These are phyloP conservation scores for Zaprionus kolodkinae DNA, from an alignment of 1,140 invertebrate genomes.

Conservation along the genomic window DNA sequence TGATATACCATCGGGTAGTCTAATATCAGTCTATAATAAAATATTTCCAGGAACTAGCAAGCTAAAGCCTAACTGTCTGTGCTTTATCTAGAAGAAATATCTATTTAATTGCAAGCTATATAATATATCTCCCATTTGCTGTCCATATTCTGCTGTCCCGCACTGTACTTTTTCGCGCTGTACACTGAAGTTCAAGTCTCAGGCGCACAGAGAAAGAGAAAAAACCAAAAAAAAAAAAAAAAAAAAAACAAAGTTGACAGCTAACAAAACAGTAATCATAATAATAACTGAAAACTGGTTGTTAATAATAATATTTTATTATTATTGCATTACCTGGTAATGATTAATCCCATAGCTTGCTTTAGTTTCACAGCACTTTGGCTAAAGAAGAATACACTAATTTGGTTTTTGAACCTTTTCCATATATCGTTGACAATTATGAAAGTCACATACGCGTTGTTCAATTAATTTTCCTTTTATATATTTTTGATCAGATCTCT, in stretches of 20 bases:
- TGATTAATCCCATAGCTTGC: conserved; percentile 66
- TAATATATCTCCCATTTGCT: no score
- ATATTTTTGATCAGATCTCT: not conserved
- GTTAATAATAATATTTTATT: conserved; percentile 78
- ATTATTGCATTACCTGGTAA: conserved; percentile 79
- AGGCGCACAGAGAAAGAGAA: conserved; percentile 29
- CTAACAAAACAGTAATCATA: conserved; percentile 57
- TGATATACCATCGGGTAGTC: not conserved
- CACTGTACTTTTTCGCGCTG: conserved; percentile 47
- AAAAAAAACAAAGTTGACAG: conserved; percentile 43
- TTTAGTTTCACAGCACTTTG: conserved; percentile 52
- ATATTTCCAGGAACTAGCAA: not conserved
- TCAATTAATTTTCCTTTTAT: not conserved
- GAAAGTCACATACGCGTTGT: not conserved
- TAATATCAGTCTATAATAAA: not conserved
- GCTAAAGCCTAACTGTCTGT: not conserved
- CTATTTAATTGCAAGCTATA: no score
- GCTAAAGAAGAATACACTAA: not conserved
- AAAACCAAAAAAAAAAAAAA: conserved; percentile 23
- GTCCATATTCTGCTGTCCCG: conserved; percentile 6
- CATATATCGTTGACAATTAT: not conserved
- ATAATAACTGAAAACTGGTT: conserved; percentile 70
- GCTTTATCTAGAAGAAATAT: no score
- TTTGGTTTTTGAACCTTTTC: not conserved
- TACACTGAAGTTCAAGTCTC: conserved; percentile 32